Evolutionary conservation across 2,797 vertebrate genomes (phyloP).

Genomic region (Enoplosus armatus): DNA sequence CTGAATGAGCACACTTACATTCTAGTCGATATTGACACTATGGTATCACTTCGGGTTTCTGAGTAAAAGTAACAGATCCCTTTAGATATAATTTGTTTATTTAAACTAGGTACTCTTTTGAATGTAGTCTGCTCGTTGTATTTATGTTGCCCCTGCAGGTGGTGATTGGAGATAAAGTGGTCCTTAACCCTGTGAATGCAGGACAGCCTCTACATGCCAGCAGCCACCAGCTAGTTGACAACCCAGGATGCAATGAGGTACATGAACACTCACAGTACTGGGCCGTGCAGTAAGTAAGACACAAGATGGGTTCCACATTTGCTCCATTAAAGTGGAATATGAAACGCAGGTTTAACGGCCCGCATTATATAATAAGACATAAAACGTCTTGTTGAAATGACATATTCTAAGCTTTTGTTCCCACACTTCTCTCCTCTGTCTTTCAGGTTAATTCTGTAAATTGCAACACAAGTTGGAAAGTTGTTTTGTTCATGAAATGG

Average conservation of each 20-base stretch:
- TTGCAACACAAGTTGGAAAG: slow-evolving; percentile 99
- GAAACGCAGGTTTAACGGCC: not conserved
- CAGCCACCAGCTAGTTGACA: slow-evolving; percentile 96
- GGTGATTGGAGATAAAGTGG: slow-evolving; percentile 99
- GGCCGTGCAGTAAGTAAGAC: not conserved
- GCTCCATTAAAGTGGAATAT: not conserved
- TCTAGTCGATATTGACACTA: not conserved
- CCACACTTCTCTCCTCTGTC: not conserved
- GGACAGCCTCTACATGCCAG: slow-evolving; percentile 98
- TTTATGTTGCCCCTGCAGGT: slow-evolving; percentile 84
- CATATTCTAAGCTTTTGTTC: not conserved
- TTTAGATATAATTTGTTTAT: not conserved
- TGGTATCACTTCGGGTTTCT: not conserved
- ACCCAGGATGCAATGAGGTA: slow-evolving; percentile 99
- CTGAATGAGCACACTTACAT: not conserved
- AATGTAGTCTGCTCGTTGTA: slow-evolving; percentile 9
- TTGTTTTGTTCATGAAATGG: slow-evolving; percentile 99
- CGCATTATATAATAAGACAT: not conserved
- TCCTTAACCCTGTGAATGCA: slow-evolving; percentile 98
- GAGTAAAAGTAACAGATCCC: not conserved
- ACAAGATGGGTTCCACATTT: not conserved
- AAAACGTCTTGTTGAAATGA: not conserved
- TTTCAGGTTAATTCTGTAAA: slow-evolving; percentile 97
- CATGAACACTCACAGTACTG: not conserved
- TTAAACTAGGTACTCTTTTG: not conserved